phyloP scores from a whole-genome alignment of 1,140 invertebrate genomes.

The Achroia grisella region DNA sequence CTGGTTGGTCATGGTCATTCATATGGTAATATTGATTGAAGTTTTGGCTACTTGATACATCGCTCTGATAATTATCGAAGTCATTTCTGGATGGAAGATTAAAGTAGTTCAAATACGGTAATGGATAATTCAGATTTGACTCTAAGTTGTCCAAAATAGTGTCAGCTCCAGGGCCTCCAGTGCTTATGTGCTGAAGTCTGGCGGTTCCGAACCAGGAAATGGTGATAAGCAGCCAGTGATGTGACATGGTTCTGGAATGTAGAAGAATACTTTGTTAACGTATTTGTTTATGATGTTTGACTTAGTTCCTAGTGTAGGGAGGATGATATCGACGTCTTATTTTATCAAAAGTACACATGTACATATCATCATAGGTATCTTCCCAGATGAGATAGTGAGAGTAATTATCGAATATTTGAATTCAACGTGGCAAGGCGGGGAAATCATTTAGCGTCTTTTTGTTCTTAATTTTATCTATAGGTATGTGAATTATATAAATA shows the following conservation, averaged over 20 bases:
- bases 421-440: too few species aligned
- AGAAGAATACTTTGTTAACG: conserved; percentile 5
- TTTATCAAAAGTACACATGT: too few species aligned
- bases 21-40: conserved; percentile 20
- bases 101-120: conserved; percentile 39
- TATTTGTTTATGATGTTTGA: background rate
- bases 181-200: conserved; percentile 54
- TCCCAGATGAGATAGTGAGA: too few species aligned
- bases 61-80: conserved; percentile 28
- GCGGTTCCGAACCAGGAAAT: conserved; percentile 48
- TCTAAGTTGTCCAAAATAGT: conserved; percentile 26
- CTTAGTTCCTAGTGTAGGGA: too few species aligned
- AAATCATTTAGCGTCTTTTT: too few species aligned
- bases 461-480: too few species aligned
- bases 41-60: conserved; percentile 14
- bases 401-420: too few species aligned
- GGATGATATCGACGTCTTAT: too few species aligned
- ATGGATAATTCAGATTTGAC: conserved; percentile 25
- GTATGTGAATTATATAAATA: too few species aligned
- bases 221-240: conserved; percentile 49
- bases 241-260: conserved; percentile 51
- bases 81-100: conserved; percentile 23
- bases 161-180: conserved; percentile 23
- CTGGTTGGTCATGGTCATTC: conserved; percentile 5
- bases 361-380: too few species aligned